Evolutionary conservation across 1,140 invertebrate species (phyloP).

Genomic region (Bactericera cockerelli): DNA sequence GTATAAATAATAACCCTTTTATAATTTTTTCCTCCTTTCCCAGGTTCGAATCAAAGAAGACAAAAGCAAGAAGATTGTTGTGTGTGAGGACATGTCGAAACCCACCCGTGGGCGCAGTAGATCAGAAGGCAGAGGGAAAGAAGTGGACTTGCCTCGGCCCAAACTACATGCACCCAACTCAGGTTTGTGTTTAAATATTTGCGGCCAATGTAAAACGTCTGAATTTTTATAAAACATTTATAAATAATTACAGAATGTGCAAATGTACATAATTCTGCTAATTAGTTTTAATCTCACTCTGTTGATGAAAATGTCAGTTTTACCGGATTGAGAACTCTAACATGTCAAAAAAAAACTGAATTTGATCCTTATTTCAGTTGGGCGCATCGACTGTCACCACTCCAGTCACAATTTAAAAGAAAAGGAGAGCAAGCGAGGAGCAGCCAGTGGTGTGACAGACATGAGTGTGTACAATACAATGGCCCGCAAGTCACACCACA

Average conservation of each 20-base stretch:
- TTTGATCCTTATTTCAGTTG: not conserved
- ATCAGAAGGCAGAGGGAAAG: conserved; percentile 33
- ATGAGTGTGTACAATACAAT: not conserved
- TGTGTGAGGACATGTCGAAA: conserved; percentile 21
- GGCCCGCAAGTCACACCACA: not conserved
- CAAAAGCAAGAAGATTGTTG: conserved; percentile 32
- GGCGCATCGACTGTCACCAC: not conserved
- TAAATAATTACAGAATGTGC: too few species aligned
- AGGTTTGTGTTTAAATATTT: too few species aligned
- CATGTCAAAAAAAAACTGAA: too few species aligned
- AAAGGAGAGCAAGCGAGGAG: not conserved
- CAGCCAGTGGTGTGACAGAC: not conserved
- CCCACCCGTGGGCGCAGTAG: conserved; percentile 31
- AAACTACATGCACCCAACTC: not conserved
- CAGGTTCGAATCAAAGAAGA: conserved; percentile 33
- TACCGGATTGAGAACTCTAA: too few species aligned
- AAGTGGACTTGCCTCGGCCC: not conserved
- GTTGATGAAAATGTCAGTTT: too few species aligned
- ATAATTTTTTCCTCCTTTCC: too few species aligned
- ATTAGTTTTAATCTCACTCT: too few species aligned
- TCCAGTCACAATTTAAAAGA: conserved; percentile 1
- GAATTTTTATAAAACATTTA: too few species aligned
- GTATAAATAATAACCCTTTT: too few species aligned
- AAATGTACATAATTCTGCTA: too few species aligned
- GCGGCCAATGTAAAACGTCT: too few species aligned